Base-by-base conservation (phyloP, 2,113 vertebrate genomes). In the Tauraco erythrolophus region DNA sequence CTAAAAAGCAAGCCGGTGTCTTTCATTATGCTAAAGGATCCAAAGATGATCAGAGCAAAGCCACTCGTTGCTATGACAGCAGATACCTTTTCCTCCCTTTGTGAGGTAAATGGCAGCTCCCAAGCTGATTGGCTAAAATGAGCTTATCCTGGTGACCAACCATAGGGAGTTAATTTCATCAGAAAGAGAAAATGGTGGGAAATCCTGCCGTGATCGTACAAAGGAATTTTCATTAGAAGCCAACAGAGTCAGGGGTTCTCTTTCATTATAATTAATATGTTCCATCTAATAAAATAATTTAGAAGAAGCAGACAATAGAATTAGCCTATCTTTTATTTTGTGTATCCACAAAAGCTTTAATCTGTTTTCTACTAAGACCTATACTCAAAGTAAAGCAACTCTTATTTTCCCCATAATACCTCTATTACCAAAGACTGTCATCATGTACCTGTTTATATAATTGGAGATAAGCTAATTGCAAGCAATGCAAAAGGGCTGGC, bases 51-150 rank as follows among this genome's bases (percentile, higher is more conserved):
- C 96, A 88, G 98, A 95, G 95, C 97, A 69, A 96, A 98, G 96
- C 85, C 66, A 94, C 88, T 96, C 77, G 98, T 99, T 98, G 98
- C 98, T 97, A 98, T 98, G 98, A 98, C 98, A 98, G 98, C 98
- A 92, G 97, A 94, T 98, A 98, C 94, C 90, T 97, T 96, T 95
- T 89, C 96, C 93, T 98, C 96, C 97, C 96, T 97, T 96, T 97
- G 97, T 98, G 98, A 98, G 98, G 98, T 98, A 98, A 98, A 98
- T 80, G 93, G 97, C 96, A 98, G 96, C 98, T 98, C 98, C 98
- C 98, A 97, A 98, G 98, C 98, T 98, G 98, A 98, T 98, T 99
- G 98, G 98, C 95, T 97, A 84, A 97, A 98, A 98, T 98, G 97
- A 98, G 97, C 98, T 98, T 98, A 98, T 98, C 97, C 97, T 83